Evolutionary conservation across 2,797 vertebrate genomes (phyloP).

Genomic region (Alexandromys oeconomus): DNA sequence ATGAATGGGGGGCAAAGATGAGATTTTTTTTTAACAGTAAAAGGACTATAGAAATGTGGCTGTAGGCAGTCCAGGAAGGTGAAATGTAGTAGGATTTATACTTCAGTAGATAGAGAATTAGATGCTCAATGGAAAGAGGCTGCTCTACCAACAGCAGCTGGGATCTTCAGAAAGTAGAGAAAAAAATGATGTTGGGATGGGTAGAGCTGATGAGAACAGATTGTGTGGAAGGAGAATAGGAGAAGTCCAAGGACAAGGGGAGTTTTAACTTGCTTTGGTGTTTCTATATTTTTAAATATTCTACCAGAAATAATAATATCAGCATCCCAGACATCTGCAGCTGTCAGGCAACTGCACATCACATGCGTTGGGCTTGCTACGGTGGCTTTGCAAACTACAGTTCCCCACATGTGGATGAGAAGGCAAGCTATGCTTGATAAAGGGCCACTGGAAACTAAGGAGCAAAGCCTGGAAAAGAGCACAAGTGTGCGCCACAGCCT

Average conservation of each 20-base stretch:
- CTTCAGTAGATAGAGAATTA: background rate
- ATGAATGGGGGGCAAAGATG: background rate
- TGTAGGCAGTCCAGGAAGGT: background rate
- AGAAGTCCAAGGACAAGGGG: background rate
- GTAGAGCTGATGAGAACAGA: background rate
- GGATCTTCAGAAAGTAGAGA: background rate
- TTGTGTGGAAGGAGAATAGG: background rate
- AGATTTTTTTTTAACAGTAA: background rate
- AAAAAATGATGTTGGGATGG: background rate
- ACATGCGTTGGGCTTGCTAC: background rate
- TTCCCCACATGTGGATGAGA: background rate
- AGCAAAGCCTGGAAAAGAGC: background rate
- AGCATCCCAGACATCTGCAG: background rate
- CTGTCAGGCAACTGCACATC: background rate
- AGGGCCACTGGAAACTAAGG: background rate
- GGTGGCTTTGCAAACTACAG: background rate
- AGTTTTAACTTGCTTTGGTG: background rate
- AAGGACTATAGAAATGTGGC: background rate
- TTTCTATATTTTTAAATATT: conserved; percentile 20
- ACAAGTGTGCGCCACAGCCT: background rate
- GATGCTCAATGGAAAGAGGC: background rate
- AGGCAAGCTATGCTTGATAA: background rate
- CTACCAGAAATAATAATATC: conserved; percentile 19
- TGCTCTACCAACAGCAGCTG: background rate
- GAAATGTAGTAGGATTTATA: background rate